Base-by-base conservation (phyloP, 2,113 vertebrate genomes). In the Gobio gobio region DNA sequence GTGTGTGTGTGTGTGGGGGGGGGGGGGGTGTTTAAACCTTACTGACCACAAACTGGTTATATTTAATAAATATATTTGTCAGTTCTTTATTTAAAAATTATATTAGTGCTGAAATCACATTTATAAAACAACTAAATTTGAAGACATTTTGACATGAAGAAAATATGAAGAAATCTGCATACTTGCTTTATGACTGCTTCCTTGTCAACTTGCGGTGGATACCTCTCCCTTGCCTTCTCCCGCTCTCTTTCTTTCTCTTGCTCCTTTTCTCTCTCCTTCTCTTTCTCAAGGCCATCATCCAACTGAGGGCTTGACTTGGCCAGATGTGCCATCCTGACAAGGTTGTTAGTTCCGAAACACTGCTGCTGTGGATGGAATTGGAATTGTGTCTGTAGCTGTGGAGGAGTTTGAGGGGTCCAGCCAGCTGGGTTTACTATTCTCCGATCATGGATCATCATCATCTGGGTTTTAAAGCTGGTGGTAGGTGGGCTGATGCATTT, bases 291-390 rank as follows among this genome's bases (percentile, higher is more conserved):
- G 1, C 18, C 4, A 0, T 92, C 89, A 2, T 94, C 93, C 86
- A 95, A 86, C 85, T 91, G 92, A 0, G 93, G 92, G 13, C 89
- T 93, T 0, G 94, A 94, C 33, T 90, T 92, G 0, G 92, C 90
- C 83, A 95, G n/a, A 16, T 93, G 85, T 22, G 79, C 9, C 93
- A 93, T 93, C 75, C 89, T 92, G 1, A 6, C 2, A 16, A 94
- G 89, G 90, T 94, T 93, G 74, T 85, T 86, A 24, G 18, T 74
- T 0, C 77, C 87, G 7, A 63, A 16, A 12, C 0, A n/a, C 45
- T 80, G 88, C 26, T 86, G 81, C 24, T 43, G 83, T 49, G 84
- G 85, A 8, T 76, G 86, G 36, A 70, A 70, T 40, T 49, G 47
- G 13, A 74, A 36, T 4, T 45, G 84, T 10, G 89, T 77, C 4